Evolutionary conservation across 2,797 vertebrate species (phyloP).

Genomic region (Acanthis flammea): DNA sequence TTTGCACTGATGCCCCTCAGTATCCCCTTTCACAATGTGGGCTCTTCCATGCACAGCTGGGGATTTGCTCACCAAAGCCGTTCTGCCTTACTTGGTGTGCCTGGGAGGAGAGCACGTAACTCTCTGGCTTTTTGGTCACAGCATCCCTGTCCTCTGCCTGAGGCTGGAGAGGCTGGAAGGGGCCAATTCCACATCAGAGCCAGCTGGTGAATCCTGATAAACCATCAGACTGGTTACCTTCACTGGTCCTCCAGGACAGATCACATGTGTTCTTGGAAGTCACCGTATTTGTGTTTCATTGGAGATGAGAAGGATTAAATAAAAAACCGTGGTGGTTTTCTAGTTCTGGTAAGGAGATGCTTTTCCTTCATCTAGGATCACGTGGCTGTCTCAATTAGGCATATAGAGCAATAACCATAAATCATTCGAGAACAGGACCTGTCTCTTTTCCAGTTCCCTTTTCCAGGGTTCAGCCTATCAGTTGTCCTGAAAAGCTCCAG

Average conservation of each 20-base stretch:
- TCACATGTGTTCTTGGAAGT: slow-evolving; percentile 22
- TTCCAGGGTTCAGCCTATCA: not conserved
- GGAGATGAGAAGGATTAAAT: slow-evolving; percentile 5
- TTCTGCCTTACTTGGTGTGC: not conserved
- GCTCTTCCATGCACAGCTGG: not conserved
- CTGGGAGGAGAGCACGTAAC: not conserved
- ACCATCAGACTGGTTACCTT: not conserved
- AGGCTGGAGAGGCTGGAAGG: not conserved
- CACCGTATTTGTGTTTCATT: not conserved
- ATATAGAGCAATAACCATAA: not conserved
- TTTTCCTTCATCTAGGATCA: not conserved
- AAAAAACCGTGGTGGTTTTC: not conserved
- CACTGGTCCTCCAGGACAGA: not conserved
- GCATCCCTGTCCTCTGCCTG: not conserved
- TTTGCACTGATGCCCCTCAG: not conserved
- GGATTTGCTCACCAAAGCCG: not conserved
- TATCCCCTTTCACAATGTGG: accelerated
- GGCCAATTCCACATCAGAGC: slow-evolving; percentile 28
- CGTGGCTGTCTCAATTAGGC: not conserved
- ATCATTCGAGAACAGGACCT: not conserved
- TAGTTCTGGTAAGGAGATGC: not conserved
- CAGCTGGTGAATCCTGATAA: not conserved
- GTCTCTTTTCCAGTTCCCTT: not conserved
- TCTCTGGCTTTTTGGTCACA: not conserved
- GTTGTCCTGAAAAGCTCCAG: not conserved